Base-by-base conservation (phyloP, 2,888 invertebrate genomes). In the Nymphalis c-album region DNA sequence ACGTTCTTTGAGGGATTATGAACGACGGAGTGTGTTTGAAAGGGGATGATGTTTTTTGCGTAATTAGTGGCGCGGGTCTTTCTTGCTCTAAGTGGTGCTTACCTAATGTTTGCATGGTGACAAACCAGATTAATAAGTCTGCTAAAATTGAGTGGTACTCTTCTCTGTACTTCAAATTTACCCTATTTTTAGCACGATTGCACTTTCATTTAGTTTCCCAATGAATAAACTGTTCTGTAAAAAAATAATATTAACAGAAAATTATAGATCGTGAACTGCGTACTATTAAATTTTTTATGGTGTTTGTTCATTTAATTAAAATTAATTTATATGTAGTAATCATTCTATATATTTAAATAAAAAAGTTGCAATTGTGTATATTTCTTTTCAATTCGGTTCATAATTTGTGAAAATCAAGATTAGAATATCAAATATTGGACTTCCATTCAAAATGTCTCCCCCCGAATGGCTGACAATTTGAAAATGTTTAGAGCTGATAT, bases 1-100 rank as follows among this genome's bases (percentile, higher is more conserved):
- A 87, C 90, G 86, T 87, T 87, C 90, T 91, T 90, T 91, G 90
- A 88, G 84, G 86, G 90, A 88, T 91, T 88, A 88, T 82, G 82
- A 79, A 74, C 76, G 77, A 73, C 72, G 77, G 73, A 77, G 79
- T 77, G 81, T 83, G 84, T 86, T 84, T 84, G 80, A 80, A 80
- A 78, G 81, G 87, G 85, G 82, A 80, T 72, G 84, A 84, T 84
- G 88, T 90, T 91, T 88, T 71, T 90, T 91, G 86, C 85, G 87
- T 90, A 90, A 91, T 91, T 90, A 89, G 86, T 87, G 83, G 82
- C 78, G 67, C 79, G 78, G 78, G 82, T 76, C 77, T 77, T 82
- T 81, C 82, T 81, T 82, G 79, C 77, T 83, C 82, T 76, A 77
- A 82, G 83, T 83, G 79, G 76, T 75, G 71, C 74, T 78, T 75